Evolutionary conservation across 2,113 vertebrate species (phyloP), one percentile per base, ranked within the genome.

Genomic region (Mesoclemmys tuberculata): DNA sequence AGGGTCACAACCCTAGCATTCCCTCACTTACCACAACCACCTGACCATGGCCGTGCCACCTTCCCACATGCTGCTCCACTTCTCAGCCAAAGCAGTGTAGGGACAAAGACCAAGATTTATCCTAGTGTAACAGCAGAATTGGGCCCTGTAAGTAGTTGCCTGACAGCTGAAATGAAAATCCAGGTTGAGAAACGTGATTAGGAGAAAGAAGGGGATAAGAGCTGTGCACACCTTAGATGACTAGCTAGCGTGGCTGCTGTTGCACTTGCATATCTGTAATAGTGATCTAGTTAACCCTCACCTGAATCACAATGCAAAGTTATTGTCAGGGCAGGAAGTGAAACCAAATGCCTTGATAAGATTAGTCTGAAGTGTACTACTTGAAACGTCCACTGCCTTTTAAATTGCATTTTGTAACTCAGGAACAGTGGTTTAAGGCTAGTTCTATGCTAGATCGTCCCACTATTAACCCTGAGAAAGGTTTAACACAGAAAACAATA

Each of bases 381-480:
- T 10, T 64, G 18, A 35, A 8, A 61, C 49, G 38, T 8, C 35
- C 22, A 46, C 35, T 79, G 0, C 0, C 5, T 58, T 0, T 0
- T 8, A 41, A 89, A 44, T 31, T 31, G 55, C 18, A 8, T 80
- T 80, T 82, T 49, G n/a, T 64, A 41, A 80, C 58, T 56, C 0
- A 1, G 21, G 44, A 82, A 74, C 61, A 10, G 4, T 56, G 21
- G 56, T 31, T 2, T 19, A 80, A 48, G 54, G 3, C 9, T 22
- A 51, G 58, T 51, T 80, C 38, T 35, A 9, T 38, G 54, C 24
- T 49, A 31, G 38, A 41, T 54, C 38, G 54, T 27, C 61, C 52
- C 41, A 27, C 41, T 46, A 46, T 44, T 77, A 24, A 77, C 3
- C 14, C 41, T 46, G 44, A 27, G 74, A 24, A 77, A 77, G 16